These are phyloP conservation scores for Cuculus canorus DNA, from an alignment of 2,797 vertebrate genomes.

Conservation along the genomic window DNA sequence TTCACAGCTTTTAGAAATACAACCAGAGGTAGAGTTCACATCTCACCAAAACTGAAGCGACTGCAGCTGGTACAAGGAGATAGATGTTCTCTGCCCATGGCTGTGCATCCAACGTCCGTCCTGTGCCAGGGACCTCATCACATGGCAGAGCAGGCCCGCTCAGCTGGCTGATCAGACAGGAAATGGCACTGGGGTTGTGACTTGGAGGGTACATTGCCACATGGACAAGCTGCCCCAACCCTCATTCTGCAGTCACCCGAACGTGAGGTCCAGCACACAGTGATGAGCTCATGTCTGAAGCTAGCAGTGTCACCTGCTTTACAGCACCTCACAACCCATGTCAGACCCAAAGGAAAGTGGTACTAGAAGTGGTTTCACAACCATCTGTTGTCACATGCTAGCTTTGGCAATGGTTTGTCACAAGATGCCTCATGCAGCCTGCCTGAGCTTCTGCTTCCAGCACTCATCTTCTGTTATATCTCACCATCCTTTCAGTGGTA, in stretches of 20 bases:
- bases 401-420: neutral
- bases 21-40: too few species aligned
- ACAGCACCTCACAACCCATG: neutral
- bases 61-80: neutral
- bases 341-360: neutral
- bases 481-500: neutral
- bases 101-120: neutral
- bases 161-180: neutral
- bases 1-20: neutral
- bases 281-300: accelerated
- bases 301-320: neutral
- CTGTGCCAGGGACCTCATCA: accelerated
- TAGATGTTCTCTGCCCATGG: neutral
- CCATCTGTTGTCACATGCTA: accelerated
- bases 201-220: neutral
- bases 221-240: neutral
- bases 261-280: neutral
- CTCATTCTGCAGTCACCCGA: neutral
- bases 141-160: accelerated
- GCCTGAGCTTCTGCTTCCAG: neutral
- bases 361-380: neutral
- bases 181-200: neutral
- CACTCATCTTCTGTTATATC: accelerated
- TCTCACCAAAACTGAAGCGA: accelerated
- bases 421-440: accelerated